Evolutionary conservation across 2,797 vertebrate species (phyloP).

Genomic region (Dicrostonyx torquatus): DNA sequence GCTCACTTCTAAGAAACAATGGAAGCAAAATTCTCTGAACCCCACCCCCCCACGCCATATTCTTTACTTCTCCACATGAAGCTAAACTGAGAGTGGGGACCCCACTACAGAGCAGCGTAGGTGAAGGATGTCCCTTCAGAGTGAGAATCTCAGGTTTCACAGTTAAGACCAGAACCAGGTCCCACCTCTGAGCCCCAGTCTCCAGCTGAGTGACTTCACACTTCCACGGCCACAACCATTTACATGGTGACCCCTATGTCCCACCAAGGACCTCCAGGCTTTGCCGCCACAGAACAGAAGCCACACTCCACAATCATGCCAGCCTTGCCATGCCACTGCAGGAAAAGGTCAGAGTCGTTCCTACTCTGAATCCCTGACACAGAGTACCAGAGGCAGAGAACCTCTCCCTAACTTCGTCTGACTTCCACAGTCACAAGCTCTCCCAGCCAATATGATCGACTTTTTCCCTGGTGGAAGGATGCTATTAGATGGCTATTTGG

Average conservation of each 20-base stretch:
- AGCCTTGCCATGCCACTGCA: fast-evolving
- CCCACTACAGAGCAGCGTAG: neutral
- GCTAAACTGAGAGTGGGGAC: neutral
- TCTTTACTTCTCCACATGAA: neutral
- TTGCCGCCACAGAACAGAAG: no score
- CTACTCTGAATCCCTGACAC: neutral
- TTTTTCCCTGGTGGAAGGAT: neutral
- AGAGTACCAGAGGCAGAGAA: neutral
- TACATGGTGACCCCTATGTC: neutral
- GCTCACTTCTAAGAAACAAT: neutral
- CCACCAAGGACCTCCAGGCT: neutral
- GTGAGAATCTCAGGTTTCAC: fast-evolving
- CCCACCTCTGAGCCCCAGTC: neutral
- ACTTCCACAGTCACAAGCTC: neutral
- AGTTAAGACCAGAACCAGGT: neutral
- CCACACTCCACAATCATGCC: no score
- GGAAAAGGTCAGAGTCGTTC: no score
- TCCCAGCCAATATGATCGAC: neutral
- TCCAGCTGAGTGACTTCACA: neutral
- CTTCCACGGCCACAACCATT: fast-evolving
- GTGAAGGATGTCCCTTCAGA: neutral
- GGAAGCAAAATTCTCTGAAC: neutral
- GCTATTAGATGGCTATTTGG: constrained; percentile 71
- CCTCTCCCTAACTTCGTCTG: neutral
- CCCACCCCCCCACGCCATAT: neutral